Percentiles rank a stretch among this genome's conserved stretches.
These are phyloP conservation scores for Lepidonotus clava DNA, from an alignment of 2,888 invertebrate genomes.

Conservation along the genomic window DNA sequence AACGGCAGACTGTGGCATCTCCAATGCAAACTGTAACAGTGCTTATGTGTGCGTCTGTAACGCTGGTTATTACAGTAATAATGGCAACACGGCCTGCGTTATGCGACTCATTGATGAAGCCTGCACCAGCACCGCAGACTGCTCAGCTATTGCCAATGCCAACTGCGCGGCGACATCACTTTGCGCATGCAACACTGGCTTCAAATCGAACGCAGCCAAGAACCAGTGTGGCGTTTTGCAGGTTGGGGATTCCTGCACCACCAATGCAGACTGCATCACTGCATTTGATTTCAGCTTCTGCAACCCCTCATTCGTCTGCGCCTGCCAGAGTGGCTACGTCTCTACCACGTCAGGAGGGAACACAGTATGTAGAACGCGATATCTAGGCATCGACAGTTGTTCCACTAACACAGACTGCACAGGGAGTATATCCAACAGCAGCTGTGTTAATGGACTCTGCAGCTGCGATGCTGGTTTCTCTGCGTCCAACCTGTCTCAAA, in stretches of 20 bases:
- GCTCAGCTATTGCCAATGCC: background rate
- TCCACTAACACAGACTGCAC: background rate
- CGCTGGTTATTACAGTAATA: background rate
- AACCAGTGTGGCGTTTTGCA: background rate
- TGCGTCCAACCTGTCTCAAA: background rate
- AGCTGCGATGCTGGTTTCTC: conserved; percentile 12
- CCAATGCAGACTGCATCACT: background rate
- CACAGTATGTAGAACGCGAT: background rate
- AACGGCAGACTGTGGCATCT: background rate
- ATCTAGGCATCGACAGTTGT: background rate
- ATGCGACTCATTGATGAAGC: background rate
- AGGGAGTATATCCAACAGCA: background rate
- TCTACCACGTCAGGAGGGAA: background rate
- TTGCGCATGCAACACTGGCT: background rate
- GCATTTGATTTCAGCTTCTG: background rate
- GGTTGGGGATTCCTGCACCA: conserved; percentile 15
- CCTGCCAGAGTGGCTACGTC: background rate
- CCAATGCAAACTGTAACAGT: background rate
- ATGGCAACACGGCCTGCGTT: background rate
- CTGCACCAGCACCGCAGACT: background rate
- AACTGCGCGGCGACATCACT: background rate
- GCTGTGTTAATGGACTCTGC: background rate
- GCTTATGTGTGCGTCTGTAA: background rate
- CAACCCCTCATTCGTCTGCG: background rate
- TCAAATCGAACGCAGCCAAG: background rate